Base-by-base conservation (phyloP, 1,140 invertebrate species). In the Hycleus cichorii region DNA sequence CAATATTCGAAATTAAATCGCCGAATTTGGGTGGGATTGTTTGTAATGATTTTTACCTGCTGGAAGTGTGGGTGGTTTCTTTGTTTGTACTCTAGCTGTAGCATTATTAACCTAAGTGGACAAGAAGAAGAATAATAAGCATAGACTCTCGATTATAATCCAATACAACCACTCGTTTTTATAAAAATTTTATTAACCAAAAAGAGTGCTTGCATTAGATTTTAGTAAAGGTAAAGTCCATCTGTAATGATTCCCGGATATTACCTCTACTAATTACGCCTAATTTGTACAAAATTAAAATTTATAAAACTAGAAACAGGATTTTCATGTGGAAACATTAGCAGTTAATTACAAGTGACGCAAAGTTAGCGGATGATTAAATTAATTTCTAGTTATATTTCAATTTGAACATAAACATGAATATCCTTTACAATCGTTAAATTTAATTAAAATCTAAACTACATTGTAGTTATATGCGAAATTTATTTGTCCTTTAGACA, bases 1-100 rank as follows among this genome's bases (percentile, higher is more conserved):
- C 18, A 18, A 18, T 18, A 18, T 18, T 18, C 18, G 18, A 18
- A 18, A 18, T 18, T 18, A 18, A 18, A 18, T 18, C 18, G 18
- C 18, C 32, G 32, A 32, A 5, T 32, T 4, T 32, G 32, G 32
- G 32, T 32, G 32, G 32, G 32, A 32, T 32, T 5, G 32, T 47
- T 9, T 47, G 26, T 18, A 18, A 18, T 18, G 18, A 18, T 47
- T 24, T 44, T 63, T 49, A 95, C 93, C 93, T 83, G 94, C 92
- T 69, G 91, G 92, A 75, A 95, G 85, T 71, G 91, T 83, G 63
- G 90, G 84, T 73, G 91, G 89, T 83, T 97, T 97, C 86, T 97
- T 97, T 73, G 93, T 96, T 85, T 96, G 93, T 76, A 97, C 93
- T 81, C 93, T 85, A 67, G 93, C 93, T 69, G 94, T 97, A 65